phyloP scores from a whole-genome alignment of 1,140 invertebrate species.

The Acyrthosiphon pisum region DNA sequence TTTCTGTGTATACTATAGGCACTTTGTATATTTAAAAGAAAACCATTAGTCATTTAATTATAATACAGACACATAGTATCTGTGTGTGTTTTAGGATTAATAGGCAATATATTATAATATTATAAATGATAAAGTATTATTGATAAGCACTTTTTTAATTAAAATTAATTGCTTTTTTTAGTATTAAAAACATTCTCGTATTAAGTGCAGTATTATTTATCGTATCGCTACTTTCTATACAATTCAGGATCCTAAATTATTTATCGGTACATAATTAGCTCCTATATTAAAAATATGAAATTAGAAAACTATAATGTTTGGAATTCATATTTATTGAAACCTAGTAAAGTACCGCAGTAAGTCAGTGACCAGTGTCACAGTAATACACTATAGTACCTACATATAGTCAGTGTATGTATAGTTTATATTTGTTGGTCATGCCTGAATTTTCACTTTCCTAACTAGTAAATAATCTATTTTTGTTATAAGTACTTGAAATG shows the following conservation, averaged over 20 bases:
- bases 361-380: too few species aligned
- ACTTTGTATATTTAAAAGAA: not conserved
- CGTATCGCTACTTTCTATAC: not conserved
- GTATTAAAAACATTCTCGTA: not conserved
- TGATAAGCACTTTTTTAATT: not conserved
- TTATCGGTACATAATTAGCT: not conserved
- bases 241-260: not conserved
- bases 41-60: not conserved
- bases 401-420: not conserved
- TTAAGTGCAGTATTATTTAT: not conserved
- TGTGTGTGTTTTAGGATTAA: not conserved
- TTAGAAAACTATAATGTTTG: not conserved
- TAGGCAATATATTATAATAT: too few species aligned
- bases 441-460: not conserved
- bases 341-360: not conserved
- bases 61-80: not conserved
- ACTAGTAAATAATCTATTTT: not conserved
- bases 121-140: not conserved
- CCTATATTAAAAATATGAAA: not conserved
- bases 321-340: not conserved
- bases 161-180: constrained; percentile 20
- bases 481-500: not conserved
- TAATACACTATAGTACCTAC: too few species aligned
- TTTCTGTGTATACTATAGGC: not conserved
- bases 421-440: not conserved